phyloP scores from a whole-genome alignment of 2,888 invertebrate species.

The Hyppa rectilinea region DNA sequence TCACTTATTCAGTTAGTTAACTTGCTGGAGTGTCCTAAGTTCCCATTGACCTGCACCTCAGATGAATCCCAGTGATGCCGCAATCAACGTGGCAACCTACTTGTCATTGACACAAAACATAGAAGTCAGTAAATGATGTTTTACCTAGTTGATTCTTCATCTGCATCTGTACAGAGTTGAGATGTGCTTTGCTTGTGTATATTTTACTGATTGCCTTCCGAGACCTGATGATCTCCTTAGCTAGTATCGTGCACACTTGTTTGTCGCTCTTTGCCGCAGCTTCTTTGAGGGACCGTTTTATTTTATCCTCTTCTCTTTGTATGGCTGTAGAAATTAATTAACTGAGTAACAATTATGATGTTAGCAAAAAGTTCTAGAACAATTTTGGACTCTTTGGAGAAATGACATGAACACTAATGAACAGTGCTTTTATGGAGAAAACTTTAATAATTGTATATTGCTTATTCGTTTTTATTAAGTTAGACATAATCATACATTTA shows the following conservation, averaged over 20 bases:
- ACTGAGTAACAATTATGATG: not conserved
- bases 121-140: conserved; percentile 4
- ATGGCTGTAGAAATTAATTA: conserved; percentile 91
- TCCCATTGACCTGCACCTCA: no score
- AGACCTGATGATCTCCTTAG: conserved; percentile 97
- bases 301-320: conserved; percentile 99
- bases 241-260: conserved; percentile 97
- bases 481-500: no score
- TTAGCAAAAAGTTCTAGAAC: no score
- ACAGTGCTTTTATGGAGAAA: no score
- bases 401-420: no score
- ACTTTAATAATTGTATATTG: no score
- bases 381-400: no score
- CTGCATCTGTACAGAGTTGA: conserved; percentile 98
- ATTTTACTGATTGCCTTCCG: conserved; percentile 97
- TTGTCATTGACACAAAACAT: no score
- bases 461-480: no score
- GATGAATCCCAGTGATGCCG: no score
- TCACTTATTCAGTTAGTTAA: not conserved
- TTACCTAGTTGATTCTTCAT: conserved; percentile 99
- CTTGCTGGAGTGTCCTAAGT: no score
- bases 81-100: no score
- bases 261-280: conserved; percentile 98
- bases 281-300: conserved; percentile 97
- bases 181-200: conserved; percentile 98